Percentiles rank a stretch among this genome's conserved stretches.
phyloP scores from a whole-genome alignment of 1,140 invertebrate genomes.

The Maniola jurtina region DNA sequence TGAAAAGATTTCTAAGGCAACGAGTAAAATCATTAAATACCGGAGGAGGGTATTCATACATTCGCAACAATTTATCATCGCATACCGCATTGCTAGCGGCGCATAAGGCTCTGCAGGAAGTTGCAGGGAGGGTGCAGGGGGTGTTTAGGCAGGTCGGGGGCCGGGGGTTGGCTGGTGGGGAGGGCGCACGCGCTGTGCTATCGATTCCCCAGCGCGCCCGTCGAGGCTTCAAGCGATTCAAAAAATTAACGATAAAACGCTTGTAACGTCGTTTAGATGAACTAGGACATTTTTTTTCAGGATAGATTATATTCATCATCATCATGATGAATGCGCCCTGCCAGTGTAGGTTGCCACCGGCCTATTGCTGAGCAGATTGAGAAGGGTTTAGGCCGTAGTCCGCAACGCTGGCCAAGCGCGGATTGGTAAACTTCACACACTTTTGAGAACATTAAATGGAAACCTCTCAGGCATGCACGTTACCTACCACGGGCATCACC shows the following conservation, averaged over 20 bases:
- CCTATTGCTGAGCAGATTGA: too few relatives aligned
- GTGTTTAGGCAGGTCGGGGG: conserved; percentile 8
- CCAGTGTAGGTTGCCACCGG: too few relatives aligned
- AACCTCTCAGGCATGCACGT: too few relatives aligned
- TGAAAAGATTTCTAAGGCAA: not conserved
- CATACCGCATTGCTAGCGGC: conserved; percentile 28
- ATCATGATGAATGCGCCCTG: too few relatives aligned
- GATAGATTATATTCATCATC: too few relatives aligned
- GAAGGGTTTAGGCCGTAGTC: too few relatives aligned
- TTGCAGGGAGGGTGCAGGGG: conserved; percentile 4
- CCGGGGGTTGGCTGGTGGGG: conserved; percentile 7
- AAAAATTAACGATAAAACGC: conserved; percentile 22
- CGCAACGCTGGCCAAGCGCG: too few relatives aligned
- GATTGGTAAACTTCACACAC: too few relatives aligned
- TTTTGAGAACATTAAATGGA: too few relatives aligned
- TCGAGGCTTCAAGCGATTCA: conserved; percentile 24
- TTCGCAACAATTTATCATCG: conserved; percentile 16
- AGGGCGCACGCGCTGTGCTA: conserved; percentile 40
- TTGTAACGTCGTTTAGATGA: not conserved
- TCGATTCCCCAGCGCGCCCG: conserved; percentile 27
- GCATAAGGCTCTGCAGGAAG: conserved; percentile 38
- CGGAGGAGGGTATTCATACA: not conserved
- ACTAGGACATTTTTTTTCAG: too few relatives aligned
- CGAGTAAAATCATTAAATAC: not conserved
- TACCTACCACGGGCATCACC: too few relatives aligned